phyloP scores from a whole-genome alignment of 1,140 invertebrate genomes.

The Drosophila pachea region DNA sequence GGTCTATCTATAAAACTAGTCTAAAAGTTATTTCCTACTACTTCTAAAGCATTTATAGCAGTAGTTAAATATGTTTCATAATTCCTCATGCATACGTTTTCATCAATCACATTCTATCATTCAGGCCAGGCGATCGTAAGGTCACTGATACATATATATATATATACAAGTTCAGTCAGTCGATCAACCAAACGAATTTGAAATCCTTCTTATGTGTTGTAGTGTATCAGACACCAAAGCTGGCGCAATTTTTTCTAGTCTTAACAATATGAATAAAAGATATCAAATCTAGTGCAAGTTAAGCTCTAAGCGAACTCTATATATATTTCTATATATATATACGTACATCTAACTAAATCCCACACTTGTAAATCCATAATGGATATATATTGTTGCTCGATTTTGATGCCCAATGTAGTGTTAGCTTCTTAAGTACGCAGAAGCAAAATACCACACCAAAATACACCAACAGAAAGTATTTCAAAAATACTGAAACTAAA shows the following conservation, averaged over 20 bases:
- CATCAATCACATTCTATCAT: slow-evolving; percentile 28
- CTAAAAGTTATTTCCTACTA: slow-evolving; percentile 26
- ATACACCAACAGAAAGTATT: slow-evolving; percentile 18
- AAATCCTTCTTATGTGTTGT: slow-evolving; percentile 34
- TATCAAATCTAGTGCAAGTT: slow-evolving; percentile 52
- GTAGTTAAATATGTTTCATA: slow-evolving; percentile 13
- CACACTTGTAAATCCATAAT: slow-evolving; percentile 35
- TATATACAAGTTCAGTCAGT: no score
- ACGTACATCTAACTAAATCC: slow-evolving; percentile 10
- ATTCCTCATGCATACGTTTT: neutral
- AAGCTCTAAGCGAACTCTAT: slow-evolving; percentile 55
- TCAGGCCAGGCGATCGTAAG: neutral
- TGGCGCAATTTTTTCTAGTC: slow-evolving; percentile 26
- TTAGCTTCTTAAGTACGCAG: slow-evolving; percentile 67
- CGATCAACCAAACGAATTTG: slow-evolving; percentile 16
- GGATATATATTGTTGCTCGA: slow-evolving; percentile 45
- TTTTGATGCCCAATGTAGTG: slow-evolving; percentile 59
- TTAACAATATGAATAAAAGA: slow-evolving; percentile 29
- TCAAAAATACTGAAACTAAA: slow-evolving; percentile 6
- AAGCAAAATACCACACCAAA: slow-evolving; percentile 46
- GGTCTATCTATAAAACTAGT: slow-evolving; percentile 54
- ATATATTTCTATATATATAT: neutral
- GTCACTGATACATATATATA: neutral
- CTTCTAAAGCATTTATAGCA: slow-evolving; percentile 24
- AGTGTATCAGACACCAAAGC: neutral